A percentile compares a stretch with the other conserved stretches of the same genome.
Evolutionary conservation across 2,113 vertebrate genomes (phyloP).

Genomic region (Hyperopisus bebe): DNA sequence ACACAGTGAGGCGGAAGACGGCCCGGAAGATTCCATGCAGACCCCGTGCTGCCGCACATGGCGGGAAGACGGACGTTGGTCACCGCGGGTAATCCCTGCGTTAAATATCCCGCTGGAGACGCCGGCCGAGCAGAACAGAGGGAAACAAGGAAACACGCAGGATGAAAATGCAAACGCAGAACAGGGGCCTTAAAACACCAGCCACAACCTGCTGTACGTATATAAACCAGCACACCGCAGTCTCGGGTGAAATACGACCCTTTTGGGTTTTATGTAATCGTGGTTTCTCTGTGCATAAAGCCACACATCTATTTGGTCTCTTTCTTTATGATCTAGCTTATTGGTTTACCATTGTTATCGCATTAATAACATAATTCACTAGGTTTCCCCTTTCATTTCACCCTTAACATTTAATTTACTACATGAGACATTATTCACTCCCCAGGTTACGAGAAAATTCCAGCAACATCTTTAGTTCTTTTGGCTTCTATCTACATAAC

Average conservation of each 20-base stretch:
- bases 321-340: neutral
- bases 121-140: neutral
- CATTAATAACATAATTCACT: neutral
- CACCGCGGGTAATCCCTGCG: neutral
- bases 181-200: neutral
- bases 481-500: neutral
- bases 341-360: neutral
- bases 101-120: neutral
- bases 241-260: neutral
- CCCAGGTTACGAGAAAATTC: neutral
- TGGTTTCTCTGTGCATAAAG: neutral
- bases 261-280: neutral
- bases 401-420: neutral
- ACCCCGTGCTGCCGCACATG: neutral
- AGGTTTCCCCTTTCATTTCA: neutral
- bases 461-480: neutral
- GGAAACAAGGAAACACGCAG: neutral
- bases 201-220: neutral
- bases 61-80: neutral
- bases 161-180: neutral
- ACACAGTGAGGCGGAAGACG: conserved; percentile 40
- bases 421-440: neutral
- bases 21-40: conserved; percentile 33
- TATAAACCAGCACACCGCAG: neutral
- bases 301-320: neutral